A percentile compares a stretch with the other conserved stretches of the same genome.
phyloP scores from a whole-genome alignment of 2,888 invertebrate genomes.

The Eupithecia subfuscata region DNA sequence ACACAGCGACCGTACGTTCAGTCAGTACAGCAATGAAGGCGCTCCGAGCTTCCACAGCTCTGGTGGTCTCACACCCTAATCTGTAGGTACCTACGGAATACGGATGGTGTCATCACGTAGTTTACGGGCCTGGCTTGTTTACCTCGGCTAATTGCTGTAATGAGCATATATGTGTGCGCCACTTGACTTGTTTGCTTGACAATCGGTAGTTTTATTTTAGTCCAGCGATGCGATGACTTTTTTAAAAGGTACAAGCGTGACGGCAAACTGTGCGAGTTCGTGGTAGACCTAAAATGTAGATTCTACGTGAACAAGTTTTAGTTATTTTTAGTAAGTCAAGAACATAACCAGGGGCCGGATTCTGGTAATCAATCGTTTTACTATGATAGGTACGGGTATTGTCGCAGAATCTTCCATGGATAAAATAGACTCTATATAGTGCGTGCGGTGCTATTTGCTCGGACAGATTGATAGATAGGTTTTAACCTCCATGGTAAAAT shows the following conservation, averaged over 20 bases:
- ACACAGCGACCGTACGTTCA: no score
- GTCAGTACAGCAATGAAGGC: no score
- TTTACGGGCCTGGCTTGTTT: constrained; percentile 74
- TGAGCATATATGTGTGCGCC: constrained; percentile 75
- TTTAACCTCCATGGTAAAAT: no score
- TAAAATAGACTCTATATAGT: no score
- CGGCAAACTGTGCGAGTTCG: not conserved
- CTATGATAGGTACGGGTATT: no score
- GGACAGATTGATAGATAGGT: no score
- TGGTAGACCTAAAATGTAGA: not conserved
- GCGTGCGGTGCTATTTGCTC: no score
- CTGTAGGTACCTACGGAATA: not conserved
- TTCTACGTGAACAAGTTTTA: not conserved
- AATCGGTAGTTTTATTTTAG: constrained; percentile 50
- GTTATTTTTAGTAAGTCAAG: not conserved
- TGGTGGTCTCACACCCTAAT: not conserved
- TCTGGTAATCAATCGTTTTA: no score
- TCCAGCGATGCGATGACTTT: not conserved
- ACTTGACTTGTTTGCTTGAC: constrained; percentile 68
- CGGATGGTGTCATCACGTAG: constrained; percentile 46
- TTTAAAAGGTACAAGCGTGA: not conserved
- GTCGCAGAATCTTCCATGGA: no score
- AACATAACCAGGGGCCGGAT: not conserved
- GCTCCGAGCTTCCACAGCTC: not conserved
- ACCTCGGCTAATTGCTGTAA: constrained; percentile 77